Base-by-base conservation (phyloP, 2,797 vertebrate genomes). In the Bovichtus variegatus region DNA sequence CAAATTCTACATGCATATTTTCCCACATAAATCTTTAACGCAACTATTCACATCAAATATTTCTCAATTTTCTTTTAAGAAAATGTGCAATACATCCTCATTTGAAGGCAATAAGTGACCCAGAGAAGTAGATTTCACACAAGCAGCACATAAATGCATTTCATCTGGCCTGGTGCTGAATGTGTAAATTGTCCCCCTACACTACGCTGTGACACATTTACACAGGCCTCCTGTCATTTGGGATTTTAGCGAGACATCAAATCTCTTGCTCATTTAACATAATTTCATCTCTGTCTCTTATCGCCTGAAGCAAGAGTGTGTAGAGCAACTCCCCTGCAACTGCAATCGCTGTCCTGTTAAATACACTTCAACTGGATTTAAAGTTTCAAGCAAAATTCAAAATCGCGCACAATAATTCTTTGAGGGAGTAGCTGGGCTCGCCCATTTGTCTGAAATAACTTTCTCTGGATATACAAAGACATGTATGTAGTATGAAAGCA, bases 191-290 rank as follows among this genome's bases (percentile, higher is more conserved):
- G 27, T 1, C 13, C 29, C 11, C 16, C 13, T 8, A 8, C 19
- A 64, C 31, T 5, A 25, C 38, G 43, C 3, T 6, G 16, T 70
- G 75, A 61, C 38, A 36, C 31, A 61, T 31, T 79, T 53, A 11
- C 50, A 58, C 19, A 9, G 29, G 15, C 29, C 57, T 34, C 44
- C 29, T 47, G 27, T 46, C 50, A 19, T 47, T 18, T 9, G 18
- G 44, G 36, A 55, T 61, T 70, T 47, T 3, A 53, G 11, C 0
- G 5, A 11, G 25, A 44, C 18, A 53, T 44, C 36, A 58, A 11
- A 34, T 43, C 43, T 59, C n/a, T 29, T 2, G 9, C 25, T 67
- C 18, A 43, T 1, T 51, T 15, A 71, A 60, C 47, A 27, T n/a
- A n/a, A n/a, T n/a, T 19, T 61, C 6, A 40, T 54, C 34, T 63